These are phyloP conservation scores for Pseudeuparius sepicola DNA, from an alignment of 2,888 invertebrate species.

Conservation along the genomic window DNA sequence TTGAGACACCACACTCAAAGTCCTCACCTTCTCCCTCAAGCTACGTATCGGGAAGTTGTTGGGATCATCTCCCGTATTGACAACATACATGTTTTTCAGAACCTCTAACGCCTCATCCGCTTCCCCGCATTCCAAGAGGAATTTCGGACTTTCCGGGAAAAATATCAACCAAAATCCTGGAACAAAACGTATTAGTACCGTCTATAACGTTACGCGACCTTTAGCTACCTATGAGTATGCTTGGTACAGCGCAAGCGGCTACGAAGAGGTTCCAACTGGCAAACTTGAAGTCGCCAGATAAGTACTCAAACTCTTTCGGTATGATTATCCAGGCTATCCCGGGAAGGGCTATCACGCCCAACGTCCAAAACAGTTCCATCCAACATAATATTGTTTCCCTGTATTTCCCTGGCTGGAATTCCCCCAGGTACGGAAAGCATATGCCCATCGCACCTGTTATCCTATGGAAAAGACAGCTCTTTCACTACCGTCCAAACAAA, in stretches of 20 bases:
- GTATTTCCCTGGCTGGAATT: slow-evolving; percentile 70
- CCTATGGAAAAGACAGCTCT: no score
- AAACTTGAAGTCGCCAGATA: slow-evolving; percentile 53
- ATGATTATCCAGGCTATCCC: slow-evolving; percentile 73
- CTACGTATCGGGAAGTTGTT: slow-evolving; percentile 62
- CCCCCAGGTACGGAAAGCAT: slow-evolving; percentile 72
- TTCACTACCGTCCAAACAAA: slow-evolving; percentile 6
- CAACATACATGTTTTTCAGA: slow-evolving; percentile 57
- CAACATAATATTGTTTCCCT: slow-evolving; percentile 72
- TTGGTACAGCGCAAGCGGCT: slow-evolving; percentile 62
- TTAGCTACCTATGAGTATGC: slow-evolving; percentile 53
- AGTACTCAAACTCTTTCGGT: slow-evolving; percentile 54
- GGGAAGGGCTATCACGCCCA: slow-evolving; percentile 65
- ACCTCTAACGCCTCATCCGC: slow-evolving; percentile 63
- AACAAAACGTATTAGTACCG: no score
- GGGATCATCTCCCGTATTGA: slow-evolving; percentile 60
- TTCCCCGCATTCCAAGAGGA: slow-evolving; percentile 69
- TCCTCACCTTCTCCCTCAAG: slow-evolving; percentile 56
- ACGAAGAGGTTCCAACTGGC: slow-evolving; percentile 77
- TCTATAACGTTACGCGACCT: no score
- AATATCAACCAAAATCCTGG: slow-evolving; percentile 53
- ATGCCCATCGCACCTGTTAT: slow-evolving; percentile 77
- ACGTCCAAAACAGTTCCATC: slow-evolving; percentile 81
- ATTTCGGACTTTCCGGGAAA: slow-evolving; percentile 77
- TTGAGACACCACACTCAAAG: slow-evolving; percentile 53